Evolutionary conservation across 2,113 vertebrate species (phyloP).

Genomic region (Marmota flaviventris): DNA sequence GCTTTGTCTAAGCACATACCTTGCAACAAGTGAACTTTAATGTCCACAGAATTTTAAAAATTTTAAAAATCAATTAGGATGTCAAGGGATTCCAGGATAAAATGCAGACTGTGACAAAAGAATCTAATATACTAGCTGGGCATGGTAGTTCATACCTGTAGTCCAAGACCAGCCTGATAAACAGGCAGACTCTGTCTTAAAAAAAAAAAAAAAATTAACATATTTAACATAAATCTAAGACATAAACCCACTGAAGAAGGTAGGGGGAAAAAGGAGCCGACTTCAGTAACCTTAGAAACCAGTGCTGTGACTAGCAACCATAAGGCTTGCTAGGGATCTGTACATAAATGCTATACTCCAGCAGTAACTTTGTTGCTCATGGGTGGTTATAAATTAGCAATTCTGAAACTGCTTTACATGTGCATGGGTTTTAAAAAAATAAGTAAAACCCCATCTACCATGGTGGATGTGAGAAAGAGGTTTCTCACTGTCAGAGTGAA

Average conservation of each 20-base stretch:
- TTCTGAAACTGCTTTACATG: not conserved
- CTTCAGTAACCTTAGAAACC: not conserved
- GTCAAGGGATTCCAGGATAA: not conserved
- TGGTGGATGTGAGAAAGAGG: not conserved
- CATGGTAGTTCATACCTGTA: not conserved
- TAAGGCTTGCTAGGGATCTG: not conserved
- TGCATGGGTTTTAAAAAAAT: not conserved
- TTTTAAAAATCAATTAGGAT: not conserved
- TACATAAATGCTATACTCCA: not conserved
- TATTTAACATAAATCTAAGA: not conserved
- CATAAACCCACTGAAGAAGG: conserved; percentile 21
- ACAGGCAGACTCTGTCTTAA: not conserved
- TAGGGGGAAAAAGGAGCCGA: not conserved
- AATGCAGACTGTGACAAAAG: not conserved
- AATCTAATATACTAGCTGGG: not conserved
- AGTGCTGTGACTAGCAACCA: not conserved
- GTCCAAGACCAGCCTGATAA: not conserved
- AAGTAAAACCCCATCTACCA: not conserved
- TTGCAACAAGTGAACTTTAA: not conserved
- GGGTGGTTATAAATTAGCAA: not conserved
- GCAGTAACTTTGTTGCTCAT: not conserved
- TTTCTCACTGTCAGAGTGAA: not conserved
- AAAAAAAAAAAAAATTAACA: not conserved
- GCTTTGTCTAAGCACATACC: not conserved
- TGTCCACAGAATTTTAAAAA: not conserved